Conservation (phyloP, 2,113 vertebrate species). For the Myodes glareolus region DNA sequence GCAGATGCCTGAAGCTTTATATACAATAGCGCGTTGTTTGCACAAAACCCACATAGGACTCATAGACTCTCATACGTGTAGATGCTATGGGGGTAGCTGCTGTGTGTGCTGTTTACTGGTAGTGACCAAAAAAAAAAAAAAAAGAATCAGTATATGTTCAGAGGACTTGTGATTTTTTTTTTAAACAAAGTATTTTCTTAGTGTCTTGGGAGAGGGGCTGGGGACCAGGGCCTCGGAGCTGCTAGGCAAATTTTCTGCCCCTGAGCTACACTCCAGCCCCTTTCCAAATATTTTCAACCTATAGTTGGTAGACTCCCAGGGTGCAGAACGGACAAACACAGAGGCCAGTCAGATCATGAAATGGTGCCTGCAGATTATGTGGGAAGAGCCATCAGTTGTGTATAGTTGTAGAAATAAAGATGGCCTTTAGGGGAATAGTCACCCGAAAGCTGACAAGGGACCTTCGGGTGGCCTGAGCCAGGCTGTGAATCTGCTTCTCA, state of each 20-base stretch:
- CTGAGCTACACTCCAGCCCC: background rate
- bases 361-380: fast-evolving
- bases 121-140: no score
- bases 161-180: background rate
- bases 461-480: background rate
- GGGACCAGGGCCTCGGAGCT: no score
- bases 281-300: background rate
- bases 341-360: background rate
- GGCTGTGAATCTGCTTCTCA: background rate
- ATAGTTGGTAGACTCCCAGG: background rate
- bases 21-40: background rate
- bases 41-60: background rate
- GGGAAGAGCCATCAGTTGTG: background rate
- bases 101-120: background rate
- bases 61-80: no score
- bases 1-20: background rate
- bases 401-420: fast-evolving
- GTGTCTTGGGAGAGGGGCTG: background rate
- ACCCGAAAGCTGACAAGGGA: fast-evolving
- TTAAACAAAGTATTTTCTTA: background rate
- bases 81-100: background rate
- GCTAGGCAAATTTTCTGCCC: background rate
- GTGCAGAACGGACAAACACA: fast-evolving
- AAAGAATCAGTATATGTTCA: no score
- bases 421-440: no score